Evolutionary conservation across 2,888 invertebrate genomes (phyloP).

Genomic region (Dryadula phaetusa): DNA sequence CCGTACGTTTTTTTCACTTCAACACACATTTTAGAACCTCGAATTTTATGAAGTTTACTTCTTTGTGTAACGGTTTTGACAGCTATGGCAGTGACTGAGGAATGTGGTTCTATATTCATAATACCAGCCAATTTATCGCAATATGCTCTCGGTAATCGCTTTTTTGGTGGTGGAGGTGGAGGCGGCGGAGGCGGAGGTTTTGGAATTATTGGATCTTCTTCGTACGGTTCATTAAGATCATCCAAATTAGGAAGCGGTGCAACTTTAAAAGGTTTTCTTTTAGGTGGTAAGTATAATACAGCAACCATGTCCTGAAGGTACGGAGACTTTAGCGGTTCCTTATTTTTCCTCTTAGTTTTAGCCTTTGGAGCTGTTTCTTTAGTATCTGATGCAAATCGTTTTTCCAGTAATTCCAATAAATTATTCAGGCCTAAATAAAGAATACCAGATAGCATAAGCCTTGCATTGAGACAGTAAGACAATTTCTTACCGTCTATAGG

Average conservation of each 20-base stretch:
- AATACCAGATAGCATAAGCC: conserved; percentile 68
- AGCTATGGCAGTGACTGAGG: conserved; percentile 50
- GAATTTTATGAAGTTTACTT: conserved; percentile 48
- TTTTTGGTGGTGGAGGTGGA: conserved; percentile 71
- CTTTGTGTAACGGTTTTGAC: conserved; percentile 52
- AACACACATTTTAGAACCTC: conserved; percentile 53
- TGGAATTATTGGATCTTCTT: conserved; percentile 60
- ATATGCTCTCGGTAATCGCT: conserved; percentile 58
- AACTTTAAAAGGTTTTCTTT: conserved; percentile 53
- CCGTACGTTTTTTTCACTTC: conserved; percentile 66
- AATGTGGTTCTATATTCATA: conserved; percentile 53
- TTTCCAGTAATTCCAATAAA: conserved; percentile 58
- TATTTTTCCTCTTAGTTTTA: conserved; percentile 56
- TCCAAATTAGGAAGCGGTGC: conserved; percentile 69
- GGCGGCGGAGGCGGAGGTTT: conserved; percentile 63
- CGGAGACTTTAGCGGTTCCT: conserved; percentile 59
- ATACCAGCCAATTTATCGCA: conserved; percentile 70
- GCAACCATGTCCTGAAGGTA: conserved; percentile 68
- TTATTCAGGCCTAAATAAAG: conserved; percentile 67
- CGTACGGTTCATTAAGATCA: conserved; percentile 66
- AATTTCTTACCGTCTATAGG: conserved; percentile 61
- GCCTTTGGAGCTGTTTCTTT: conserved; percentile 42
- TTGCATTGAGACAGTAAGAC: conserved; percentile 65
- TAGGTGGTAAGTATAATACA: conserved; percentile 57
- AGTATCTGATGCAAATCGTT: conserved; percentile 61